A percentile compares a stretch with the other conserved stretches of the same genome.
Conservation (phyloP, 2,888 invertebrate genomes). For the Glaucopsyche alexis region DNA sequence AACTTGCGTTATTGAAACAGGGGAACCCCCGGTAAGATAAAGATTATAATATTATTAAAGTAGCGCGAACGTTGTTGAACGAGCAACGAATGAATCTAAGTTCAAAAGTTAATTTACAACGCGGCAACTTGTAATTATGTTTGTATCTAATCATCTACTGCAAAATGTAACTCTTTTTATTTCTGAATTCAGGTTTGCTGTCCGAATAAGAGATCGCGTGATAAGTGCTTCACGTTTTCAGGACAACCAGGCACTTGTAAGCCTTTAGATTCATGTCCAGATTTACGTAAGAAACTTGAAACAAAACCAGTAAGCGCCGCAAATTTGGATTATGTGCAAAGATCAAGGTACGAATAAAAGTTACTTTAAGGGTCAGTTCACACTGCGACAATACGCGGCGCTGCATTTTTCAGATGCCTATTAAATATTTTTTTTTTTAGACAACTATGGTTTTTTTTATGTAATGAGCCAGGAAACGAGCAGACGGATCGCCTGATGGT, state of each 20-base stretch:
- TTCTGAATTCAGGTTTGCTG: conserved; percentile 53
- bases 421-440: too few species aligned
- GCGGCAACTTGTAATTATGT: background rate
- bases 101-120: background rate
- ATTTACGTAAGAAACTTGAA: conserved; percentile 44
- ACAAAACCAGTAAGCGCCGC: conserved; percentile 44
- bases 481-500: too few species aligned
- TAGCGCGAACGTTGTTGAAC: too few species aligned
- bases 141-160: background rate
- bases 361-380: too few species aligned
- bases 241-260: conserved; percentile 51
- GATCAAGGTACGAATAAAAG: conserved; percentile 44
- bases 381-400: too few species aligned
- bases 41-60: too few species aligned
- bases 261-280: conserved; percentile 47
- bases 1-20: too few species aligned
- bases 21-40: too few species aligned
- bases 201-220: conserved; percentile 32
- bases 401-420: too few species aligned
- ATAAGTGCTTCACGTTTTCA: conserved; percentile 50
- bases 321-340: conserved; percentile 47
- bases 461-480: too few species aligned
- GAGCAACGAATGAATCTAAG: background rate
- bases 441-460: too few species aligned
- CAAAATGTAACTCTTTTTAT: background rate